These are phyloP conservation scores for Panopea generosa DNA, from an alignment of 2,888 invertebrate species.

Conservation along the genomic window DNA sequence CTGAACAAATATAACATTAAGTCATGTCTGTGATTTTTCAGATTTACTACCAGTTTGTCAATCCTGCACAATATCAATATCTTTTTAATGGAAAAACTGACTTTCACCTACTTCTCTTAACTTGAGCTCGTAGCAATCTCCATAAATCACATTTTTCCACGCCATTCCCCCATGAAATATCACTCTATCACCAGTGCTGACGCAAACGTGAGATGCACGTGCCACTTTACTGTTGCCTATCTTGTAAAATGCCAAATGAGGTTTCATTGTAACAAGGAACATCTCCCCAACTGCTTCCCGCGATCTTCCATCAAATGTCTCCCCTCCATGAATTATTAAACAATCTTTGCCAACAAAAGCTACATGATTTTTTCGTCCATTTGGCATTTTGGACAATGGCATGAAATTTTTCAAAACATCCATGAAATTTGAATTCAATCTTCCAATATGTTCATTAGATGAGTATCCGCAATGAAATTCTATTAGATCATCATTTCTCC, in stretches of 20 bases:
- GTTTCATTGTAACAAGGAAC: constrained; percentile 72
- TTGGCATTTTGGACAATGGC: constrained; percentile 76
- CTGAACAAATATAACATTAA: too few relatives aligned
- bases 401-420: constrained; percentile 15
- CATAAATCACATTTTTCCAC: constrained; percentile 67
- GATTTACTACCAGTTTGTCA: too few relatives aligned
- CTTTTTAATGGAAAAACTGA: too few relatives aligned
- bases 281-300: constrained; percentile 82
- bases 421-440: constrained; percentile 32
- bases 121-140: constrained; percentile 65
- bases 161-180: constrained; percentile 83
- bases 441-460: constrained; percentile 13
- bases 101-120: too few relatives aligned
- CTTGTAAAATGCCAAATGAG: constrained; percentile 71
- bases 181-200: constrained; percentile 68
- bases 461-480: constrained; percentile 70
- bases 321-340: constrained; percentile 83
- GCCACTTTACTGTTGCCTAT: constrained; percentile 70
- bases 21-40: too few relatives aligned
- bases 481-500: constrained; percentile 78
- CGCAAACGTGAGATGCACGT: constrained; percentile 81
- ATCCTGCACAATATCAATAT: too few relatives aligned
- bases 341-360: constrained; percentile 69
- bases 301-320: constrained; percentile 83
- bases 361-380: constrained; percentile 81